Conservation (phyloP, 2,888 invertebrate species). For the Thecocarcelia acutangulata region DNA sequence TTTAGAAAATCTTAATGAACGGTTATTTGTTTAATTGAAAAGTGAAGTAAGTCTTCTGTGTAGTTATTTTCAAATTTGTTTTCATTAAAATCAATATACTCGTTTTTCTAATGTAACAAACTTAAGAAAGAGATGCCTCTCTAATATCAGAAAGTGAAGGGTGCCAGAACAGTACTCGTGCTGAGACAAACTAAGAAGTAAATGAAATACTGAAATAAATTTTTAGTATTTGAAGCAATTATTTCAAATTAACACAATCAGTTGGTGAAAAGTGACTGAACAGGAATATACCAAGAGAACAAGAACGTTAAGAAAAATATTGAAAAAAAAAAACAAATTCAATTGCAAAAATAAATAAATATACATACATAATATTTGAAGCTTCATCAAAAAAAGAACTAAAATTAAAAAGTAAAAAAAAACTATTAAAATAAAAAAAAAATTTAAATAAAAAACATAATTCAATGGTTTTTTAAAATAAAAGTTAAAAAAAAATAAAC, state of each 20-base stretch:
- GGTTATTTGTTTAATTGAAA: slow-evolving; percentile 1
- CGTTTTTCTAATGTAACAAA: slow-evolving; percentile 22
- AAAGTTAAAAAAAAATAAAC: background rate
- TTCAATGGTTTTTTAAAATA: slow-evolving; percentile 5
- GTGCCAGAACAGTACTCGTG: slow-evolving; percentile 32
- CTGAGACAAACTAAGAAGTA: slow-evolving; percentile 39
- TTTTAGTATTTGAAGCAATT: slow-evolving; percentile 70
- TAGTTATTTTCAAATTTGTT: background rate
- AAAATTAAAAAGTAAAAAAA: too few species aligned
- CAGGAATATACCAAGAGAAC: slow-evolving; percentile 51
- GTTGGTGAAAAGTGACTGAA: slow-evolving; percentile 69
- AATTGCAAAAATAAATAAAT: background rate
- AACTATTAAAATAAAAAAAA: background rate
- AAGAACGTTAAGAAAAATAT: slow-evolving; percentile 3
- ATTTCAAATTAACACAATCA: slow-evolving; percentile 72
- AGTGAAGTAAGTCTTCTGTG: background rate
- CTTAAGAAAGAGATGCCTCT: background rate
- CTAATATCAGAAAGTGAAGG: slow-evolving; percentile 19
- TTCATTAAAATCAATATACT: slow-evolving; percentile 33
- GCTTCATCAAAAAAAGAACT: too few species aligned
- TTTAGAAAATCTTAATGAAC: background rate
- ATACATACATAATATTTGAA: background rate
- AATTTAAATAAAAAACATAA: slow-evolving; percentile 27
- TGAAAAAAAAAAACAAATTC: slow-evolving; percentile 12
- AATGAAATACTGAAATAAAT: slow-evolving; percentile 52